phyloP scores from a whole-genome alignment of 2,113 vertebrate species.

The Sander lucioperca region DNA sequence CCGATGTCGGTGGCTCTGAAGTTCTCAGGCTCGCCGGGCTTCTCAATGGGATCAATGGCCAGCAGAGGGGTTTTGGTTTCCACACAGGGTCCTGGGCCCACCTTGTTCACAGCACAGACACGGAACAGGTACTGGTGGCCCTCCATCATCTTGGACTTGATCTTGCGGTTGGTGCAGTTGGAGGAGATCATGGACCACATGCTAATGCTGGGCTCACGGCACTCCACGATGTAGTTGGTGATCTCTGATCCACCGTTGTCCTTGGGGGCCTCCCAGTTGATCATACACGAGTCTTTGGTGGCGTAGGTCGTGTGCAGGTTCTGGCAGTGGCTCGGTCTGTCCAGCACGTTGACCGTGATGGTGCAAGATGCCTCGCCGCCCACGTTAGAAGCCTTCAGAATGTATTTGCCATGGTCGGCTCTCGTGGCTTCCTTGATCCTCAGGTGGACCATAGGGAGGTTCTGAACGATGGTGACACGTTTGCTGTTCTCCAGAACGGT shows the following conservation, averaged over 20 bases:
- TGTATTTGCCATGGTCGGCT: constrained; percentile 93
- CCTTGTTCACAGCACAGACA: constrained; percentile 97
- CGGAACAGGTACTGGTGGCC: constrained; percentile 97
- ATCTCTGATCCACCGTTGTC: constrained; percentile 99
- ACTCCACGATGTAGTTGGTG: constrained; percentile 98
- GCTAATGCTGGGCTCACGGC: constrained; percentile 92
- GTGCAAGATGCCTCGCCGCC: constrained; percentile 94
- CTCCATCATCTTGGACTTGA: constrained; percentile 94
- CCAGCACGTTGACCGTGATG: constrained; percentile 94
- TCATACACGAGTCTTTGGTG: constrained; percentile 93
- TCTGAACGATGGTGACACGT: constrained; percentile 86
- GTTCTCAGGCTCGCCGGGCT: constrained; percentile 96
- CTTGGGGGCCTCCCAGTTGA: constrained; percentile 94
- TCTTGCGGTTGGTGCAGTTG: constrained; percentile 92
- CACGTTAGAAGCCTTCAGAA: constrained; percentile 93
- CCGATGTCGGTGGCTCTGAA: constrained; percentile 94
- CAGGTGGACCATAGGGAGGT: constrained; percentile 91
- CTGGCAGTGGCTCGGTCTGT: constrained; percentile 95
- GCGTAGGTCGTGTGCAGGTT: constrained; percentile 91
- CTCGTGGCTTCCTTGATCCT: constrained; percentile 93
- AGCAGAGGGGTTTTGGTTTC: constrained; percentile 94
- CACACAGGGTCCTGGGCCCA: constrained; percentile 91
- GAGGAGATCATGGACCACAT: constrained; percentile 96
- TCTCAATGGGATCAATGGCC: constrained; percentile 95
- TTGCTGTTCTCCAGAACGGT: constrained; percentile 88